A percentile compares a stretch with the other conserved stretches of the same genome.
Evolutionary conservation across 1,140 invertebrate genomes (phyloP).

Genomic region (Coelopa frigida): DNA sequence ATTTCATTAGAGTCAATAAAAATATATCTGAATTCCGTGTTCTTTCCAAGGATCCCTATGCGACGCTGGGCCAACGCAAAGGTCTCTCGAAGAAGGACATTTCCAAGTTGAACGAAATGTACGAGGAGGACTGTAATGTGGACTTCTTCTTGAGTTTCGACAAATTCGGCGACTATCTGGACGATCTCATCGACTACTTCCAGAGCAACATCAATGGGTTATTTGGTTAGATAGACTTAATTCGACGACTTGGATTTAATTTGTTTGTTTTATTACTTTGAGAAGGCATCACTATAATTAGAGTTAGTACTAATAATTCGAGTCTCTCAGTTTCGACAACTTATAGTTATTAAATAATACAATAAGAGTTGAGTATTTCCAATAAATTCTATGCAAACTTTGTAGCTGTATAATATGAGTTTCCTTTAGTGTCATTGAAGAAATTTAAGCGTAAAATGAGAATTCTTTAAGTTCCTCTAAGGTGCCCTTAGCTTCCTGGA

Average conservation of each 20-base stretch:
- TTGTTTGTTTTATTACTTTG: background rate
- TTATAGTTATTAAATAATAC: constrained; percentile 1
- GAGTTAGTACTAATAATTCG: too few species aligned
- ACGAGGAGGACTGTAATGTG: constrained; percentile 47
- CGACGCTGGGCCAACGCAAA: constrained; percentile 55
- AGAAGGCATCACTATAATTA: background rate
- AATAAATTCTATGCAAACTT: constrained; percentile 1
- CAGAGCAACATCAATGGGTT: constrained; percentile 23
- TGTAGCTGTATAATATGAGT: constrained; percentile 11
- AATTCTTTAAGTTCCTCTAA: constrained; percentile 50
- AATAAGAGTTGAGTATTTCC: constrained; percentile 6
- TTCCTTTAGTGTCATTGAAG: background rate
- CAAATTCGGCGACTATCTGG: constrained; percentile 25
- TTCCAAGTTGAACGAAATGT: constrained; percentile 60
- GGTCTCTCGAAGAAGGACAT: constrained; percentile 60
- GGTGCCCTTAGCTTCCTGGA: constrained; percentile 48
- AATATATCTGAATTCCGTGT: background rate
- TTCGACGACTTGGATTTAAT: background rate
- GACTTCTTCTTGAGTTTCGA: constrained; percentile 28
- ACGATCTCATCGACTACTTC: constrained; percentile 37
- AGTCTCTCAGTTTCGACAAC: background rate
- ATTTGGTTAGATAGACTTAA: constrained; percentile 1
- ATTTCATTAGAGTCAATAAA: background rate
- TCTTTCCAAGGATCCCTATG: constrained; percentile 29
- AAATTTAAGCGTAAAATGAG: constrained; percentile 45